Percentiles rank a stretch among this genome's conserved stretches.
Evolutionary conservation across 2,797 vertebrate species (phyloP).

Genomic region (Myiothlypis coronata): DNA sequence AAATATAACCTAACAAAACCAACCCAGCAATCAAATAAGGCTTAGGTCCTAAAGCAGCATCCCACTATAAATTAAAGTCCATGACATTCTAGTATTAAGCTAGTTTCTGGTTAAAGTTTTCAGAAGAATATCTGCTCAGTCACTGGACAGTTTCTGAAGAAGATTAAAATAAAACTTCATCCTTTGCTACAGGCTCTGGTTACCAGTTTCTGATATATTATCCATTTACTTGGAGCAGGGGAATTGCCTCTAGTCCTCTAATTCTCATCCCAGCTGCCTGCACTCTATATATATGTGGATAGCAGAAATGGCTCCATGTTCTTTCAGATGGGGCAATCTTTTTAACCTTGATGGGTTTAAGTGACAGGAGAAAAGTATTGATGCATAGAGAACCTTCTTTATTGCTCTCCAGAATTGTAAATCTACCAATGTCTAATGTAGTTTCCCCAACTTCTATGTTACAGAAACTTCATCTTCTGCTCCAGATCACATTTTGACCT

Average conservation of each 20-base stretch:
- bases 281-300: neutral
- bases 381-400: neutral
- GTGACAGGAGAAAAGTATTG: slow-evolving; percentile 14
- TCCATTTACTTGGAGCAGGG: slow-evolving; percentile 35
- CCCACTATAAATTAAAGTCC: neutral
- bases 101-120: neutral
- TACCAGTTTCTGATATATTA: slow-evolving; percentile 43
- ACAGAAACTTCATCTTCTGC: neutral
- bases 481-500: neutral
- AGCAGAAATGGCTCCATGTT: slow-evolving; percentile 17
- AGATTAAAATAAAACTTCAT: slow-evolving; percentile 38
- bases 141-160: neutral
- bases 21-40: neutral
- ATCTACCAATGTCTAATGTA: neutral
- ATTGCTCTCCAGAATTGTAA: slow-evolving; percentile 21
- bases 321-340: slow-evolving; percentile 30
- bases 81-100: neutral
- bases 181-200: neutral
- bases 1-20: neutral
- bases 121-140: neutral
- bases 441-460: neutral
- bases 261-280: slow-evolving; percentile 23
- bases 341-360: slow-evolving; percentile 42
- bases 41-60: neutral
- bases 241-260: slow-evolving; percentile 37